Conservation (phyloP, 2,888 invertebrate genomes). For the Amiota minor region DNA sequence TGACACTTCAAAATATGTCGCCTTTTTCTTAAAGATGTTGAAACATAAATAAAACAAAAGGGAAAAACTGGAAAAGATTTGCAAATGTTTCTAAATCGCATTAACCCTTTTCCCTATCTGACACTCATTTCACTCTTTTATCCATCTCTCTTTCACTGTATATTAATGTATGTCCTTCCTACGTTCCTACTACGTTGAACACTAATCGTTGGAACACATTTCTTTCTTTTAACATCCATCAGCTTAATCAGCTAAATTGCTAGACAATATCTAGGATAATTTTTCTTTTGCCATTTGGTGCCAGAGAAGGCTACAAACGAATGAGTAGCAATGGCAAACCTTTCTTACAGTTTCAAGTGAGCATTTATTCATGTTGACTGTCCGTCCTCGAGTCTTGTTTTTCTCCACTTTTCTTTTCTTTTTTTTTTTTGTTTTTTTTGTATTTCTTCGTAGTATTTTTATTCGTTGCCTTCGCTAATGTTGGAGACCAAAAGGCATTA, state of each 20-base stretch:
- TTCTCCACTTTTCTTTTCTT: constrained; percentile 24
- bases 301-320: constrained; percentile 28
- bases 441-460: background rate
- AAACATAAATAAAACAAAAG: background rate
- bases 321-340: constrained; percentile 21
- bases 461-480: background rate
- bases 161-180: constrained; percentile 37
- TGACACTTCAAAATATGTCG: too few species aligned
- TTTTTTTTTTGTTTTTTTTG: constrained; percentile 6
- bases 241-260: constrained; percentile 68
- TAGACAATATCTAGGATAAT: constrained; percentile 66
- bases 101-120: constrained; percentile 57
- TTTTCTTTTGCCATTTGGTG: constrained; percentile 63
- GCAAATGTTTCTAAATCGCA: constrained; percentile 49
- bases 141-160: constrained; percentile 8
- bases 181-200: constrained; percentile 41
- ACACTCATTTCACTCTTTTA: constrained; percentile 11
- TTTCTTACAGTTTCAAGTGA: constrained; percentile 52
- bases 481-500: constrained; percentile 57
- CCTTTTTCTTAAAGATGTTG: background rate
- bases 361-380: constrained; percentile 58
- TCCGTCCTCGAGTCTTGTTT: background rate
- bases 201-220: constrained; percentile 58
- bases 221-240: constrained; percentile 61
- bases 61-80: background rate